phyloP scores from a whole-genome alignment of 2,888 invertebrate species.

The Erebia palarica region DNA sequence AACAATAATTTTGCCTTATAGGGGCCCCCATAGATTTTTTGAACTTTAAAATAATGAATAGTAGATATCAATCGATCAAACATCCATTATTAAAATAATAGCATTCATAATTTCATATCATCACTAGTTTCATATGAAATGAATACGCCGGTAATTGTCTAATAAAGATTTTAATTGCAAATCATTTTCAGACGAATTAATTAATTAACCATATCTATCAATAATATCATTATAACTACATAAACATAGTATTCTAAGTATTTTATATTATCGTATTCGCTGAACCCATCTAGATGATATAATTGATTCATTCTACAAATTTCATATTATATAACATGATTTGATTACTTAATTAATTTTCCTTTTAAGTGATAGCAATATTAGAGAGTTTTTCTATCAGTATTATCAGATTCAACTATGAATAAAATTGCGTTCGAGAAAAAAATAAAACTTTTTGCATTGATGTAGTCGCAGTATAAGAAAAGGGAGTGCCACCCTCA shows the following conservation, averaged over 20 bases:
- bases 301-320: neutral
- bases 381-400: neutral
- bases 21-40: neutral
- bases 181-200: neutral
- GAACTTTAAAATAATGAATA: neutral
- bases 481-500: conserved; percentile 41
- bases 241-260: neutral
- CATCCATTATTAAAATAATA: neutral
- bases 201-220: neutral
- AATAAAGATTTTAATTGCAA: conserved; percentile 7
- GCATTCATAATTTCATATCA: no score
- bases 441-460: neutral
- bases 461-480: conserved; percentile 22
- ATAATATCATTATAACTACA: neutral
- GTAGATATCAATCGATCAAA: neutral
- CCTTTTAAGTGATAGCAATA: no score
- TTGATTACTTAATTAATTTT: neutral
- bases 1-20: no score
- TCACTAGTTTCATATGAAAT: conserved; percentile 4
- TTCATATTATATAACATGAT: neutral
- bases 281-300: neutral
- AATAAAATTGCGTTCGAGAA: neutral
- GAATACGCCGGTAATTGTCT: neutral
- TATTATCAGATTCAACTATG: neutral
- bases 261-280: conserved; percentile 5